Base-by-base conservation (phyloP, 1,140 invertebrate genomes). In the Ctenoplectra terminalis region DNA sequence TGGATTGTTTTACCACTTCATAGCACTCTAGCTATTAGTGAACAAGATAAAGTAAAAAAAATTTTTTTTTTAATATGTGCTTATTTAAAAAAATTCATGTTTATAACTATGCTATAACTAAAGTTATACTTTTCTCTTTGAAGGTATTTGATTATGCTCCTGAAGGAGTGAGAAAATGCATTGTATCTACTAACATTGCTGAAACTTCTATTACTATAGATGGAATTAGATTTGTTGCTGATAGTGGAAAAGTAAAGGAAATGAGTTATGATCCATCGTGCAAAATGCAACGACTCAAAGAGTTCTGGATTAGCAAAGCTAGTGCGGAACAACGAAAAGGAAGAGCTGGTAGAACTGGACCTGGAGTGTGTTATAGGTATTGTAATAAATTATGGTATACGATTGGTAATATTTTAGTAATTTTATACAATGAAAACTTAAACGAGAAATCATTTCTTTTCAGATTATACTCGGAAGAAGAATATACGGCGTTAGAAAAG, bases 131-230 rank as follows among this genome's bases (percentile, higher is more conserved):
- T 29, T 43, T 9, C 23, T 81, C 46, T 58, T 92, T n/a, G 52
- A 82, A 97, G 97, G 98, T 99, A 9, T 99, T 99, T 93, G 98
- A 99, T 90, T 98, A 98, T 92, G 95, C 98, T n/a, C 99, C 98
- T 29, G 97, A 98, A 81, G 98, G 98, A 37, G 95, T 98, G 1
- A 94, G 99, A 82, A 99, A 99, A 94, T 99, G 99, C 92, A 99
- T 99, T 81, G 96, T 99, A 3, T 98, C 98, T 1, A 99, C 99
- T n/a, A 99, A 99, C 91, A 99, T 99, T 77, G 99, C 99, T 0
- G 99, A 99, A 95, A 99, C 99, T 1, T 99, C 99, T 8, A 97
- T 99, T 7, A 99, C 99, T 0, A 99, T 99, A 79, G 99, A 99
- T 94, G 99, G 99, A 7, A 97, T 99, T 81, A 94, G 99, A 90